Conservation (phyloP, 1,140 invertebrate genomes). For the Leptopilina boulardi region DNA sequence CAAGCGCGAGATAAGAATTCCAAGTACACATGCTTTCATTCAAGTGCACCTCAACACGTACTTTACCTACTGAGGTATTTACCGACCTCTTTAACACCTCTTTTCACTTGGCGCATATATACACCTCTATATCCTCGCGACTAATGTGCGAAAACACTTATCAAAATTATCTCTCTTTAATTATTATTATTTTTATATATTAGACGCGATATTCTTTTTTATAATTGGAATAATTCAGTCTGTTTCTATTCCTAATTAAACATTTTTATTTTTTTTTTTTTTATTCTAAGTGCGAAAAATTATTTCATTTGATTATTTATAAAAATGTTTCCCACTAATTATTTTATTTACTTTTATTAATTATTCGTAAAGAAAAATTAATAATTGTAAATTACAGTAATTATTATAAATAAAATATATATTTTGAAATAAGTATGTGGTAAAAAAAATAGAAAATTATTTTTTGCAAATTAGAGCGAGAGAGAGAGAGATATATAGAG, state of each 20-base stretch:
- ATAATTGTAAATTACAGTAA: too few species aligned
- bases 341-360: too few species aligned
- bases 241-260: too few species aligned
- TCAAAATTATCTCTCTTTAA: constrained; percentile 8
- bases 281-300: too few species aligned
- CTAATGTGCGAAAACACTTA: constrained; percentile 17
- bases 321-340: too few species aligned
- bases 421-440: too few species aligned
- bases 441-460: background rate
- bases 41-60: constrained; percentile 12
- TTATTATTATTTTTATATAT: constrained; percentile 6
- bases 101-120: constrained; percentile 14
- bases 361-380: too few species aligned
- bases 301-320: too few species aligned
- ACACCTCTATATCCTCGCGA: background rate
- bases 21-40: constrained; percentile 23
- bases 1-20: constrained; percentile 13
- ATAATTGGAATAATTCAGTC: background rate
- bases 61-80: constrained; percentile 37
- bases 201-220: background rate
- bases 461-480: too few species aligned
- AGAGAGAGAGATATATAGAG: too few species aligned
- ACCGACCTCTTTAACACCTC: constrained; percentile 41
- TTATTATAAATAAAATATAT: too few species aligned
- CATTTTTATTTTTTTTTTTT: too few species aligned